Evolutionary conservation across 2,797 vertebrate species (phyloP).

Genomic region (Hirundo rustica): DNA sequence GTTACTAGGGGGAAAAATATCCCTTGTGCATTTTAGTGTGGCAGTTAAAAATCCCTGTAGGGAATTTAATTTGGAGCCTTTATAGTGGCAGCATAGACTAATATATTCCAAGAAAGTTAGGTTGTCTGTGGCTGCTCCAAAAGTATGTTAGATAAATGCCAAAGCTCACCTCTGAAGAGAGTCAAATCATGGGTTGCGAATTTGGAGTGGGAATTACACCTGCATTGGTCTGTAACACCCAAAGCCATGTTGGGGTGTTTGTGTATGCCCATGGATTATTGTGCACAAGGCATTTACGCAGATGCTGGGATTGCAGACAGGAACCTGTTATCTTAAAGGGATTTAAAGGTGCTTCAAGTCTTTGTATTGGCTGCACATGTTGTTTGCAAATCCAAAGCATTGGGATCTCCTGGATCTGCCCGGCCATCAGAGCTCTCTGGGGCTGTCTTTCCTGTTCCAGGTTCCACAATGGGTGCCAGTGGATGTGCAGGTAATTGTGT

Average conservation of each 20-base stretch:
- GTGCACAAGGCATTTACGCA: not conserved
- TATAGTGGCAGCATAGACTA: conserved; percentile 2
- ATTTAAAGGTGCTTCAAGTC: not conserved
- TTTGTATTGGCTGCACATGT: not conserved
- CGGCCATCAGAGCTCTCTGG: not conserved
- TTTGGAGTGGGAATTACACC: not conserved
- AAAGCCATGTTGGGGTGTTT: not conserved
- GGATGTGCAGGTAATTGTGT: not conserved
- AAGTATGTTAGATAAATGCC: conserved; percentile 4
- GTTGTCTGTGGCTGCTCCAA: conserved; percentile 36
- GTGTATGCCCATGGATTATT: not conserved
- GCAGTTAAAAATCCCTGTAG: conserved; percentile 47
- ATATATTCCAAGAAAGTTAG: conserved; percentile 26
- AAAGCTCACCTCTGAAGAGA: not conserved
- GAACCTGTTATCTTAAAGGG: not conserved
- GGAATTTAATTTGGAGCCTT: conserved; percentile 56
- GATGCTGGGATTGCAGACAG: not conserved
- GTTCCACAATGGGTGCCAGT: fast-evolving
- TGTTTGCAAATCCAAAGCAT: not conserved
- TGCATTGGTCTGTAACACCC: not conserved
- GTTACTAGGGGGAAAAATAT: not conserved
- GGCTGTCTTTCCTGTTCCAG: fast-evolving
- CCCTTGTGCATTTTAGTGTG: not conserved
- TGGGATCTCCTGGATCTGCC: not conserved
- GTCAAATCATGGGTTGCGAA: not conserved